phyloP scores from a whole-genome alignment of 53 echinoderm and acorn worm genomes.

The Crossaster papposus region DNA sequence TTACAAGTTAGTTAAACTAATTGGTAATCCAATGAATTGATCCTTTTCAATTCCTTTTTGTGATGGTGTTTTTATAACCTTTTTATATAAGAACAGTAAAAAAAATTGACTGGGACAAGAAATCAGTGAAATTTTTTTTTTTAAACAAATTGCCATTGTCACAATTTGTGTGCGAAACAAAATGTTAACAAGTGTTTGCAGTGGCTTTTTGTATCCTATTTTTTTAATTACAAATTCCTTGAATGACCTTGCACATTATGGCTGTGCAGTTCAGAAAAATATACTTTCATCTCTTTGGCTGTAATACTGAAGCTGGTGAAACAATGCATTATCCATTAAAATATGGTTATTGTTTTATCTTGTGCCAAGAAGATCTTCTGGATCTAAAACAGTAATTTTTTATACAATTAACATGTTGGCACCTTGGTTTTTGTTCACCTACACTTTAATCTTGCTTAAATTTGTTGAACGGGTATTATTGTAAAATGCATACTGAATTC shows the following conservation, averaged over 20 bases:
- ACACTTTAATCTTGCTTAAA: constrained; percentile 38
- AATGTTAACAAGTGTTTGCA: constrained; percentile 48
- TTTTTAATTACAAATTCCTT: constrained; percentile 19
- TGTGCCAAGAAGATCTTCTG: constrained; percentile 3
- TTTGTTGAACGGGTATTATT: constrained; percentile 62
- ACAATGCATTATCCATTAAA: not conserved
- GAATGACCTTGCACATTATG: not conserved
- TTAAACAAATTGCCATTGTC: constrained; percentile 33
- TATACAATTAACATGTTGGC: not conserved
- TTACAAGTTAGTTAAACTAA: constrained; percentile 50
- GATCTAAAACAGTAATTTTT: constrained; percentile 23
- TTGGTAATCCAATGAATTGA: constrained; percentile 5
- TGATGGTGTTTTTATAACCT: not conserved
- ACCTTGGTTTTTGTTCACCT: constrained; percentile 15
- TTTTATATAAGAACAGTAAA: not conserved
- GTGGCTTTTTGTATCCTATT: constrained; percentile 52
- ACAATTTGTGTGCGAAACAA: constrained; percentile 43
- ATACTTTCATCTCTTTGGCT: not conserved
- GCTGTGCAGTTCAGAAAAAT: not conserved
- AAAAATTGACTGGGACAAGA: not conserved
- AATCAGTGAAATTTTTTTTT: not conserved
- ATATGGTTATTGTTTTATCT: not conserved
- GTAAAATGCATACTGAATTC: constrained; percentile 37
- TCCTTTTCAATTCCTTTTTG: constrained; percentile 11
- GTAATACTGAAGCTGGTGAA: not conserved